phyloP scores from a whole-genome alignment of 2,797 vertebrate genomes.

The Mormyrus proboscirostris region DNA sequence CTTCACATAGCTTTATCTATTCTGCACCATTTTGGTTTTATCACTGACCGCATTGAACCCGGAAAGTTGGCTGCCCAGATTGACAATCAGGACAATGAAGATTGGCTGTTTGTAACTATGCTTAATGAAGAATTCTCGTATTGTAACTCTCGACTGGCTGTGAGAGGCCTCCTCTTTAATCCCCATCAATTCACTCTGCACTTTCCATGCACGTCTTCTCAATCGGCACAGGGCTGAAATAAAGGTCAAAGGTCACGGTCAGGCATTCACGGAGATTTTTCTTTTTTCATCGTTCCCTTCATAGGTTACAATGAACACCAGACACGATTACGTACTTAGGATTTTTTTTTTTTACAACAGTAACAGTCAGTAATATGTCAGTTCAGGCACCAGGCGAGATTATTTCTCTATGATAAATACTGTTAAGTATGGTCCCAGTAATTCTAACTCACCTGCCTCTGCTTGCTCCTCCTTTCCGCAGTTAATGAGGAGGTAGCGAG shows the following conservation, averaged over 20 bases:
- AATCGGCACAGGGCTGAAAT: conserved; percentile 51
- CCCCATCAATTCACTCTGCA: conserved; percentile 52
- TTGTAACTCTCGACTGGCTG: conserved; percentile 46
- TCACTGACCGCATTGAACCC: conserved; percentile 59
- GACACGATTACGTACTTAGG: background rate
- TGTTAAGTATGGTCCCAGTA: background rate
- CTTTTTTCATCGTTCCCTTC: background rate
- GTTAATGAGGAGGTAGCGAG: conserved; percentile 65
- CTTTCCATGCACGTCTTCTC: conserved; percentile 39
- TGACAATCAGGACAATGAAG: conserved; percentile 54
- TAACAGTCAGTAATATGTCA: background rate
- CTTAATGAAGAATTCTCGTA: conserved; percentile 57
- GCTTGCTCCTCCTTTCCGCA: conserved; percentile 52
- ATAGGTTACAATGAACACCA: background rate
- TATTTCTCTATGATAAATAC: background rate
- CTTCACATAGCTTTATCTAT: background rate
- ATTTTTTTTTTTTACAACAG: background rate
- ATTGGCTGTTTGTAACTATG: conserved; percentile 54
- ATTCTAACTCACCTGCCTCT: conserved; percentile 49
- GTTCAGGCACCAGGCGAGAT: background rate
- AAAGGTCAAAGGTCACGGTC: background rate
- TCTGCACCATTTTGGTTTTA: background rate
- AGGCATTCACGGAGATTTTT: background rate
- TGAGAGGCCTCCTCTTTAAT: conserved; percentile 58
- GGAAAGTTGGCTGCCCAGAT: conserved; percentile 54